phyloP scores from a whole-genome alignment of 2,888 invertebrate genomes.

The Isotomurus palustris region DNA sequence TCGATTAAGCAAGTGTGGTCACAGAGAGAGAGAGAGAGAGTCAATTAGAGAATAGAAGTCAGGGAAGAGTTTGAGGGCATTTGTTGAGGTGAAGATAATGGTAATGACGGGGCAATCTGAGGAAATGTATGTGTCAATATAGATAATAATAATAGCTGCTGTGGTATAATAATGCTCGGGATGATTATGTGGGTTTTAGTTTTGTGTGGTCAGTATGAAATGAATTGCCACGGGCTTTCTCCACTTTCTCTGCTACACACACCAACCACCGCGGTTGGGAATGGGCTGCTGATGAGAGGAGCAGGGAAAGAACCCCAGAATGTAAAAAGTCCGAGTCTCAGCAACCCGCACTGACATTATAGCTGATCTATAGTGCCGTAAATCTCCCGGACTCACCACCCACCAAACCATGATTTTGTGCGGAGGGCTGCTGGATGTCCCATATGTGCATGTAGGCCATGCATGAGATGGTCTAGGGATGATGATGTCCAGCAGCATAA shows the following conservation, averaged over 20 bases:
- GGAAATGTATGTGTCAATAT: constrained; percentile 46
- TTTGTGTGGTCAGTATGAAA: no score
- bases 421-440: constrained; percentile 20
- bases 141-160: constrained; percentile 27
- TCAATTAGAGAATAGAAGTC: no score
- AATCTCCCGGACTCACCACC: constrained; percentile 46
- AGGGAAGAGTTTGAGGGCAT: no score
- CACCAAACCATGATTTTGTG: constrained; percentile 30
- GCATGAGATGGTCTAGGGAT: no score
- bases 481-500: background rate
- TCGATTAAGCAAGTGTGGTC: background rate
- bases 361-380: constrained; percentile 47
- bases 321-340: constrained; percentile 41
- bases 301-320: constrained; percentile 13
- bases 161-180: no score
- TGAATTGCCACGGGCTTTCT: no score
- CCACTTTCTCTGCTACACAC: no score
- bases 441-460: constrained; percentile 26
- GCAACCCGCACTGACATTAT: constrained; percentile 47
- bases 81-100: constrained; percentile 45
- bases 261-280: no score
- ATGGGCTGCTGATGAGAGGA: background rate
- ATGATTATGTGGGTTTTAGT: no score
- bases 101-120: constrained; percentile 43
- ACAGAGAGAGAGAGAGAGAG: background rate